Base-by-base conservation (phyloP, 2,113 vertebrate genomes). In the Apteryx owenii region DNA sequence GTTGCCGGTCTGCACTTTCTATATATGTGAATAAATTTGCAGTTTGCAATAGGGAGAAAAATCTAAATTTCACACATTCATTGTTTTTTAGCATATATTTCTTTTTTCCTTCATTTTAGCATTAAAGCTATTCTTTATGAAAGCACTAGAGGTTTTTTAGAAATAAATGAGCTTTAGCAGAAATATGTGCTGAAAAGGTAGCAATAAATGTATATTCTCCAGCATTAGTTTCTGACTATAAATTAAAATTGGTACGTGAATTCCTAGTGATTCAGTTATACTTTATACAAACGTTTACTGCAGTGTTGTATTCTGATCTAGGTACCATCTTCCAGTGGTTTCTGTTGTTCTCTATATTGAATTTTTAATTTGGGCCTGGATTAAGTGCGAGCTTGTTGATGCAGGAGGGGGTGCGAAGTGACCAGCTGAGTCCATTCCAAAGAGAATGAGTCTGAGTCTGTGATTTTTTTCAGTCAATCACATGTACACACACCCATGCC, bases 231-330 rank as follows among this genome's bases (percentile, higher is more conserved):
- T 89, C 50, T 78, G 60, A 73, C 46, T 88, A 38, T 79, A 85
- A 93, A 85, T 92, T 72, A 85, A 89, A 96, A 82, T 58, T 71
- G 62, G 48, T 89, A 70, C 83, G 48, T 75, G 51, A 93, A 77
- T 87, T 81, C 46, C 60, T 51, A 54, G 69, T 72, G 38, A 38
- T 91, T 90, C n/a, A 46, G 38, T 80, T 91, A 81, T 86, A 56
- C 40, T 87, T 76, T 42, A 70, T 77, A 26, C 76, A 92, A 83
- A 78, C n/a, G 64, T 91, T 86, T 90, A 58, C 36, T 81, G 44
- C 64, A 60, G 68, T 46, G 29, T 75, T 94, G 23, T 42, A 11
- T 81, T 85, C 62, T 81, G 56, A 84, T 81, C 18, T 64, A 73
- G 80, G 26, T 68, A 70, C 50, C 85, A 79, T 77, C 15, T 68